A percentile compares a stretch with the other conserved stretches of the same genome.
phyloP scores from a whole-genome alignment of 1,140 invertebrate species.

The Mamestra configurata region DNA sequence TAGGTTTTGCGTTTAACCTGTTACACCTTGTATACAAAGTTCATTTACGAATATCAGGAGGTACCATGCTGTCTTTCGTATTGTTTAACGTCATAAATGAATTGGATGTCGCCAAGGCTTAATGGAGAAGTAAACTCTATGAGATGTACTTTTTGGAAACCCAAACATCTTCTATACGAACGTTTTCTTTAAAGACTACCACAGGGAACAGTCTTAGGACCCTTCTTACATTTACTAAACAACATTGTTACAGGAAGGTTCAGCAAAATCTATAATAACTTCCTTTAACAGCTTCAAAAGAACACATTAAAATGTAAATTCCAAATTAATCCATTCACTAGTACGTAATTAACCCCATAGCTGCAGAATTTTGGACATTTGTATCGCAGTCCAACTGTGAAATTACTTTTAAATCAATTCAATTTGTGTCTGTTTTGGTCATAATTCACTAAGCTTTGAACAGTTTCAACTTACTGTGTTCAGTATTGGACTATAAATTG shows the following conservation, averaged over 20 bases:
- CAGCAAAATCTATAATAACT: too few species aligned
- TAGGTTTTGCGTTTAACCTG: too few species aligned
- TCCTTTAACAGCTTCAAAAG: neutral
- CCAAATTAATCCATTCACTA: slow-evolving; percentile 1
- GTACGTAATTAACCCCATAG: slow-evolving; percentile 23
- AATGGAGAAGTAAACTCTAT: too few species aligned
- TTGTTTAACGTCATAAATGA: too few species aligned
- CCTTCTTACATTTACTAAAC: too few species aligned
- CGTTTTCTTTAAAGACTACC: neutral
- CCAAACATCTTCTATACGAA: too few species aligned
- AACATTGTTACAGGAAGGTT: too few species aligned
- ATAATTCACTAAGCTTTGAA: slow-evolving; percentile 7
- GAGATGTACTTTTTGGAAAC: too few species aligned
- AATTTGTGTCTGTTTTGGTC: slow-evolving; percentile 16
- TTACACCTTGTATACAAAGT: too few species aligned
- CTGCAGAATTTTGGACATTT: slow-evolving; percentile 21
- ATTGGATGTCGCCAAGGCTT: too few species aligned
- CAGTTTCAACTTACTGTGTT: neutral
- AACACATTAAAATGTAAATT: neutral
- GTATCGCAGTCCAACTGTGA: slow-evolving; percentile 3
- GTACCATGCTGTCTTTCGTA: too few species aligned
- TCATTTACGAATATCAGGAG: too few species aligned
- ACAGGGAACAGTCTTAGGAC: neutral
- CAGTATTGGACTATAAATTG: neutral
- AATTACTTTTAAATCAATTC: slow-evolving; percentile 46